Evolutionary conservation across 2,888 invertebrate species (phyloP).

Genomic region (Ectobius pallidus): DNA sequence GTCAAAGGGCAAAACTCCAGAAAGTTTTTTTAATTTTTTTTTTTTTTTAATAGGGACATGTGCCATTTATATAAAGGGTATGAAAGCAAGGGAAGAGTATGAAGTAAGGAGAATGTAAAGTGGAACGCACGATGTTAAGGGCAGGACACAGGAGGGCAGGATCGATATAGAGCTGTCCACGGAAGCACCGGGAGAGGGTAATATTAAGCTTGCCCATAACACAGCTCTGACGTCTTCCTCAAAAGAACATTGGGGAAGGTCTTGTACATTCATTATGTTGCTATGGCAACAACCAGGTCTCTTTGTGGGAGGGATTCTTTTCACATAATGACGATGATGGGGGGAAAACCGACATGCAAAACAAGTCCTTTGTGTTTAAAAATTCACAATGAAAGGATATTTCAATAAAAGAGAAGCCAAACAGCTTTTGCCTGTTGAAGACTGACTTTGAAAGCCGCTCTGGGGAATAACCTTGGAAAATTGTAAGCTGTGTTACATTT

Average conservation of each 20-base stretch:
- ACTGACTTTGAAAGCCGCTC: not conserved
- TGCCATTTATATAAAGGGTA: too few species aligned
- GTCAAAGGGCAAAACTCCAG: too few species aligned
- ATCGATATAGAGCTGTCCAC: conserved; percentile 1
- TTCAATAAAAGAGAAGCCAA: not conserved
- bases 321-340: not conserved
- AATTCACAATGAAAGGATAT: not conserved
- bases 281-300: conserved; percentile 16
- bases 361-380: conserved; percentile 5
- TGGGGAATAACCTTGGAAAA: not conserved
- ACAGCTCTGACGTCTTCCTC: conserved; percentile 14
- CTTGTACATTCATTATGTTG: conserved; percentile 24
- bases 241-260: conserved; percentile 30
- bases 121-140: too few species aligned
- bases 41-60: too few species aligned
- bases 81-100: too few species aligned
- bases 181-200: not conserved
- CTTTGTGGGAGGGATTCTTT: not conserved
- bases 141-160: not conserved
- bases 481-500: not conserved
- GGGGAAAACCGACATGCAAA: not conserved
- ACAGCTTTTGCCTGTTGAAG: not conserved
- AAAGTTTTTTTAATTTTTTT: too few species aligned
- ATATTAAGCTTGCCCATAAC: not conserved
- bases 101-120: too few species aligned